Evolutionary conservation across 1,140 invertebrate genomes (phyloP).

Genomic region (Ridgeia piscesae): DNA sequence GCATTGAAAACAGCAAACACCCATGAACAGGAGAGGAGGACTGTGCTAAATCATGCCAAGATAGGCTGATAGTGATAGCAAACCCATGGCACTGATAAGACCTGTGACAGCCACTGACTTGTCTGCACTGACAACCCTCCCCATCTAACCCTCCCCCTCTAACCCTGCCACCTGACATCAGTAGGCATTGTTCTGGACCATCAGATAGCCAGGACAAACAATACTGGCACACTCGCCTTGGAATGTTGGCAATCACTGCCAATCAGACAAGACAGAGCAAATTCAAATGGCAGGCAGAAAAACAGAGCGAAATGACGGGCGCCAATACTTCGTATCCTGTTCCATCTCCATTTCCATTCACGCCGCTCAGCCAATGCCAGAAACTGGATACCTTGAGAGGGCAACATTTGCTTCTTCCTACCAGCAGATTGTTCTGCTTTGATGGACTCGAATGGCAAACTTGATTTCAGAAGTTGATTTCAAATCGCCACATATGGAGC

Average conservation of each 20-base stretch:
- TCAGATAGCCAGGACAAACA: background rate
- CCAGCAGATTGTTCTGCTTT: background rate
- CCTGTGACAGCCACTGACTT: background rate
- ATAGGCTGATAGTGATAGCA: background rate
- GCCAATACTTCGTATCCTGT: background rate
- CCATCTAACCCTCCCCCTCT: background rate
- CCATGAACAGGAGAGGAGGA: background rate
- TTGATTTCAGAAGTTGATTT: background rate
- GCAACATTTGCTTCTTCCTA: background rate
- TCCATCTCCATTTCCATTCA: background rate
- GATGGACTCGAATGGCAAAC: background rate
- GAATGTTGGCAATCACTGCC: conserved; percentile 3
- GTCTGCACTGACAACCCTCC: background rate
- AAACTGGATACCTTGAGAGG: background rate
- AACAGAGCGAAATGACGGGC: background rate
- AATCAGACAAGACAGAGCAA: conserved; percentile 5
- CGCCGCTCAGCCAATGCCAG: background rate
- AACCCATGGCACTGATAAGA: background rate
- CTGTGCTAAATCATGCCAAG: background rate
- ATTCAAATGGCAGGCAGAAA: conserved; percentile 1
- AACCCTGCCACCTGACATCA: background rate
- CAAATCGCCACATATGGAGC: background rate
- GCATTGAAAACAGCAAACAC: background rate
- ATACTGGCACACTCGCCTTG: background rate
- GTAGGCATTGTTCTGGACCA: background rate